Evolutionary conservation across 2,797 vertebrate genomes (phyloP).

Genomic region (Rhadinocentrus ornatus): DNA sequence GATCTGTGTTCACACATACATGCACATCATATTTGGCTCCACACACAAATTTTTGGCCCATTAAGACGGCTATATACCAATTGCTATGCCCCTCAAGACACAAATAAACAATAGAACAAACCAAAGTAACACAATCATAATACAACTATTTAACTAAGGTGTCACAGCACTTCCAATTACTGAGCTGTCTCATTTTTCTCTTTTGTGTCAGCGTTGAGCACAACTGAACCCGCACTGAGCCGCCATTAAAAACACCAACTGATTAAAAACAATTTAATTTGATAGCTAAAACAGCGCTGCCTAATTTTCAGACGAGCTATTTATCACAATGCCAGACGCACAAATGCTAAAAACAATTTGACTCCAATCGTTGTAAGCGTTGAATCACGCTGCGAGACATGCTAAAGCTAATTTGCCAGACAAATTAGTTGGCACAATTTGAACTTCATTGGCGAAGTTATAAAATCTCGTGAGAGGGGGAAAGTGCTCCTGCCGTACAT

Average conservation of each 20-base stretch:
- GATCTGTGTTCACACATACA: slow-evolving; percentile 17
- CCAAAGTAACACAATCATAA: slow-evolving; percentile 72
- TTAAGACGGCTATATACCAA: slow-evolving; percentile 56
- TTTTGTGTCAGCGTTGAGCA: slow-evolving; percentile 76
- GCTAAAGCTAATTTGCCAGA: slow-evolving; percentile 84
- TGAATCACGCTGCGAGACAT: slow-evolving; percentile 81
- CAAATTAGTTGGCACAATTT: slow-evolving; percentile 81
- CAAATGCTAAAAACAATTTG: slow-evolving; percentile 81
- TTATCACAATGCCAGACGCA: slow-evolving; percentile 76
- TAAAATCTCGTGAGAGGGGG: slow-evolving; percentile 79
- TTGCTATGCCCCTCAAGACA: slow-evolving; percentile 67
- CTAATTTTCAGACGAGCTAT: slow-evolving; percentile 76
- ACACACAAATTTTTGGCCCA: slow-evolving; percentile 50
- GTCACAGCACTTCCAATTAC: slow-evolving; percentile 78
- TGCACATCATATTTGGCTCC: slow-evolving; percentile 2
- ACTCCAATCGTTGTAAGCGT: slow-evolving; percentile 79
- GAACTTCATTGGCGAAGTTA: slow-evolving; percentile 79
- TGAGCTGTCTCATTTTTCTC: slow-evolving; percentile 70
- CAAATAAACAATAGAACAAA: slow-evolving; percentile 50
- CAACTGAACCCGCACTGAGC: slow-evolving; percentile 70
- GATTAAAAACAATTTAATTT: slow-evolving; percentile 84
- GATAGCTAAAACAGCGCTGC: slow-evolving; percentile 77
- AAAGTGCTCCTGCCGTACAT: slow-evolving; percentile 76
- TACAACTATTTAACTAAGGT: slow-evolving; percentile 73
- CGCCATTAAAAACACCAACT: slow-evolving; percentile 80